Percentiles rank a stretch among this genome's conserved stretches.
phyloP scores from a whole-genome alignment of 2,797 vertebrate species.

The Crenichthys baileyi region DNA sequence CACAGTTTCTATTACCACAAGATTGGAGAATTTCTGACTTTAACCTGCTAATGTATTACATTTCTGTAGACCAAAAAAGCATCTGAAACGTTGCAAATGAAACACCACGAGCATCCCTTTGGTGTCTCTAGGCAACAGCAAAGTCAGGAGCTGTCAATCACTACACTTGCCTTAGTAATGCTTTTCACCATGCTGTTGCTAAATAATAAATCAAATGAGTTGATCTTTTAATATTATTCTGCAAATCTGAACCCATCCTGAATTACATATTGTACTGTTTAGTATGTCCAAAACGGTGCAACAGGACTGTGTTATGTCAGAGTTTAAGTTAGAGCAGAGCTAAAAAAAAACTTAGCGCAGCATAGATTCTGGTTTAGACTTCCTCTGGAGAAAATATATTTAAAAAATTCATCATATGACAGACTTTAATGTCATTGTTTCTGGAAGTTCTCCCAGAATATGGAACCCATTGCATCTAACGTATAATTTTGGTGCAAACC shows the following conservation, averaged over 20 bases:
- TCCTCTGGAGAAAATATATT: background rate
- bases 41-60: background rate
- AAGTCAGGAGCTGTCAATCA: constrained; percentile 4
- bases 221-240: background rate
- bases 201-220: constrained; percentile 3
- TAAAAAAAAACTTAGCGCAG: background rate
- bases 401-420: background rate
- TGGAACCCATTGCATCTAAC: background rate
- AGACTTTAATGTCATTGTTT: background rate
- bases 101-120: constrained; percentile 8
- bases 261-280: background rate
- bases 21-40: background rate
- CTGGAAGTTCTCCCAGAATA: background rate
- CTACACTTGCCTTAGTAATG: background rate
- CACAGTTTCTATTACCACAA: background rate
- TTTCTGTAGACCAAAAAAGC: constrained; percentile 3
- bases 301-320: background rate
- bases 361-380: no score
- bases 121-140: constrained; percentile 49
- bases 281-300: background rate
- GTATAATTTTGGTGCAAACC: no score
- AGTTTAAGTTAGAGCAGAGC: background rate
- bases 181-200: background rate
- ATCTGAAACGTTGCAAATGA: background rate
- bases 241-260: background rate